Percentiles rank a stretch among this genome's conserved stretches.
Conservation (phyloP, 2,113 vertebrate genomes). For the Smithornis capensis region DNA sequence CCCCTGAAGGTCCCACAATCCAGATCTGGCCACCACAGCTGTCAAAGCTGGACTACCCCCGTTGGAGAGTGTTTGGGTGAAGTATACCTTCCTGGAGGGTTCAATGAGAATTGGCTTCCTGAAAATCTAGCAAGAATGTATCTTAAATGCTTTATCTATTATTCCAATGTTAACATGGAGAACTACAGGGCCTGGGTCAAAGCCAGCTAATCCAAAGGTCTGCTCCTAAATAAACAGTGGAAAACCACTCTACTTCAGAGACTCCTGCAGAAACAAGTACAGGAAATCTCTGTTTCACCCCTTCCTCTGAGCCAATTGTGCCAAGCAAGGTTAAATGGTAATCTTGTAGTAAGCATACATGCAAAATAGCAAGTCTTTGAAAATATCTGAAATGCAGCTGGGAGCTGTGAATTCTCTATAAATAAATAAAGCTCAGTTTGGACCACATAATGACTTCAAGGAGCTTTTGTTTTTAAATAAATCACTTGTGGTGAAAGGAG, state of each 20-base stretch:
- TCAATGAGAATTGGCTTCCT: not conserved
- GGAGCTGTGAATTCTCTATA: not conserved
- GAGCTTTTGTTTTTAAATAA: not conserved
- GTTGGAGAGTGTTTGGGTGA: not conserved
- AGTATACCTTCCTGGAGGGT: not conserved
- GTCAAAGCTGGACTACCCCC: not conserved
- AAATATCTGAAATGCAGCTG: slow-evolving; percentile 7
- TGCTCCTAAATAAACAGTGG: slow-evolving; percentile 30
- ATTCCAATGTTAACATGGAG: not conserved
- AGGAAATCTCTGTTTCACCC: not conserved
- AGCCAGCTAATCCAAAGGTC: slow-evolving; percentile 45
- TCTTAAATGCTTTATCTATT: not conserved
- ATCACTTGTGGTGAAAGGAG: not conserved
- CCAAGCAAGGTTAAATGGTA: not conserved
- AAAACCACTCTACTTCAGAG: slow-evolving; percentile 24
- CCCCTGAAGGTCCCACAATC: not conserved
- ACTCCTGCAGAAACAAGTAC: not conserved
- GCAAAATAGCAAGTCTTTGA: not conserved
- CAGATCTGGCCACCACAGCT: not conserved
- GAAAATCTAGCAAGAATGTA: not conserved
- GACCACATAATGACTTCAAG: not conserved
- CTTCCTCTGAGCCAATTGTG: not conserved
- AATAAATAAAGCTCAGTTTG: not conserved
- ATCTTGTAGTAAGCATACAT: not conserved
- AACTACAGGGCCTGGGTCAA: not conserved